Evolutionary conservation across 2,888 invertebrate genomes (phyloP).

Genomic region (Drosophila seclusa): DNA sequence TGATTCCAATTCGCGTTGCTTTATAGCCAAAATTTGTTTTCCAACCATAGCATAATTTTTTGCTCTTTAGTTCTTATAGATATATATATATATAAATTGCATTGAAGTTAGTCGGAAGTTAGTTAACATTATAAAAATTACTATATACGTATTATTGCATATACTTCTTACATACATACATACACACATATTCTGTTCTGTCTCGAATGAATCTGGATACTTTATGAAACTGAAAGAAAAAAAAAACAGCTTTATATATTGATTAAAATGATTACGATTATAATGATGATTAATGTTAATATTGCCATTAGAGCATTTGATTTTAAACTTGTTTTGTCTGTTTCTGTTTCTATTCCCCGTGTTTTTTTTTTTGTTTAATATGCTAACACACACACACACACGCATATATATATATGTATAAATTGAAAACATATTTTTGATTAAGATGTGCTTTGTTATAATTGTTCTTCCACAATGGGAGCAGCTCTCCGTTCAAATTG

Average conservation of each 20-base stretch:
- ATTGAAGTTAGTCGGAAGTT: slow-evolving; percentile 37
- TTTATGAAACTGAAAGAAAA: slow-evolving; percentile 23
- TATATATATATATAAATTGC: slow-evolving; percentile 27
- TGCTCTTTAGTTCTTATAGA: slow-evolving; percentile 65
- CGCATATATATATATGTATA: slow-evolving; percentile 3
- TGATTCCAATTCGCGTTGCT: slow-evolving; percentile 69
- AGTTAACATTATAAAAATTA: slow-evolving; percentile 33
- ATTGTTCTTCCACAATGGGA: slow-evolving; percentile 49
- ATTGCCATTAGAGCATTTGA: slow-evolving; percentile 48
- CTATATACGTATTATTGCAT: slow-evolving; percentile 50
- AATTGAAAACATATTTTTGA: slow-evolving; percentile 33
- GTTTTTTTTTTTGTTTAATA: slow-evolving; percentile 66
- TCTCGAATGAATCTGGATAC: slow-evolving; percentile 35
- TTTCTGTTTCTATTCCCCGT: slow-evolving; percentile 49
- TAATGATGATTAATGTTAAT: slow-evolving; percentile 56
- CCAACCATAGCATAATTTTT: slow-evolving; percentile 74
- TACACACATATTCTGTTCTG: slow-evolving; percentile 37
- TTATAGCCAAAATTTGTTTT: slow-evolving; percentile 79
- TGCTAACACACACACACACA: slow-evolving; percentile 24
- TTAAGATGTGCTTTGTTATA: slow-evolving; percentile 49
- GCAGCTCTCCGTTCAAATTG: slow-evolving; percentile 31
- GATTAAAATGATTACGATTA: slow-evolving; percentile 56
- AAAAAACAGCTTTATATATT: slow-evolving; percentile 73
- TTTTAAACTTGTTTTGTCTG: slow-evolving; percentile 49
- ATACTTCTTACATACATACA: slow-evolving; percentile 32